Evolutionary conservation across 2,888 invertebrate genomes (phyloP), one percentile per base, ranked within the genome.

Genomic region (Invenusta paracnida): DNA sequence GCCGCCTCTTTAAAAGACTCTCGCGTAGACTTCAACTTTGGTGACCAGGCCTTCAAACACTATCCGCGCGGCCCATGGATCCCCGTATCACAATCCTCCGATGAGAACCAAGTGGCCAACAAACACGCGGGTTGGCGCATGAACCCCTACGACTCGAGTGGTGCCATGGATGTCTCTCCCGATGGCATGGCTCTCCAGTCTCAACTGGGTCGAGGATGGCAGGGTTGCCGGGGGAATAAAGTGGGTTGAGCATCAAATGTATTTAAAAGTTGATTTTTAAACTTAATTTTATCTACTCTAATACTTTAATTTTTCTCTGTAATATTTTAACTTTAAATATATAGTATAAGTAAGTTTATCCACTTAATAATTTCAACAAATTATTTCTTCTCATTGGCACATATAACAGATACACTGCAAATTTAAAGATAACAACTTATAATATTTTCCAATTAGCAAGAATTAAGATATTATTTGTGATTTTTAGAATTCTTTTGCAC

Each of bases 21-120:
- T 29, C 85, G 85, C 27, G 31, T 86, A 0, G 85, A 85, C 25
- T 86, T 85, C 67, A 86, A 86, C 86, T 86, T 86, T 67, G 86
- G 86, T n/a, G 86, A 86, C 30, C 29, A 48, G 17, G 85, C 86
- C 29, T 85, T 85, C 81, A 29, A 81, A 0, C 67, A 29, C 85
- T 48, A 30, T 31, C 86, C 86, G 28, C 85, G 28, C 11, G 31
- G 29, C 67, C 85, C 86, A 11, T 86, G 86, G 86, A 28, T 66
- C 1, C 86, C 86, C 25, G 86, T 86, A 0, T 48, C 67, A 2
- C 29, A 86, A 30, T 85, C 86, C n/a, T 28, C n/a, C 27, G 67
- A 29, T n/a, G 85, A 31, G n/a, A 85, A 85, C 30, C 86, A 86
- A 27, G 66, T 29, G 17, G 30, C 29, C 27, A 86, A 86, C 29